Base-by-base conservation (phyloP, 2,797 vertebrate genomes). In the Argyrosomus regius region DNA sequence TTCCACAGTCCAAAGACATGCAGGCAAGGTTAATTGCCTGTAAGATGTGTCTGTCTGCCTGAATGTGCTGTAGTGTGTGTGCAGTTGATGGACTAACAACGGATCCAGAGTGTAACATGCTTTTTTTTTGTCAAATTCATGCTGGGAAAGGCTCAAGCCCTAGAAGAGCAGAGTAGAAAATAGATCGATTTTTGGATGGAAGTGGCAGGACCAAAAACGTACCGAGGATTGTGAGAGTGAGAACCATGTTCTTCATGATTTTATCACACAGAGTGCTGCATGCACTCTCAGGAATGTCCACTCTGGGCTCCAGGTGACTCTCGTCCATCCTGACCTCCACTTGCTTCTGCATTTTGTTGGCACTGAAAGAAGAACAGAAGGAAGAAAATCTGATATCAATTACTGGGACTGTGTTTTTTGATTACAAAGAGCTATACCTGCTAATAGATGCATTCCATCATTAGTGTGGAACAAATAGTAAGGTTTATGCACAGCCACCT, bases 271-370 rank as follows among this genome's bases (percentile, higher is more conserved):
- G 14, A 39, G 90, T 80, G 90, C 95, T 84, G 76, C 97, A 97
- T 16, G 91, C 39, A 5, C 88, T 86, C 41, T 94, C 89, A 0
- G 88, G 43, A 83, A 88, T 45, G 54, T 93, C 85, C 81, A 94
- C 91, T 63, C 90, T 62, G 0, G 96, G 93, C 76, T 93, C 95
- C 88, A 98, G 86, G 58, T 97, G 96, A 89, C 90, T 97, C 87
- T 98, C 97, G 0, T 96, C 95, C 96, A 99, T 98, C 84, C 96
- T 96, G 77, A 99, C 97, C 91, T 99, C 97, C 75, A 98, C 97
- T 94, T 98, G 97, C 91, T 97, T 99, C 91, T 98, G 97, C 97
- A 99, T 99, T 80, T 77, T 90, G 83, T 86, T 97, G 95, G 96
- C 95, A 95, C 97, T 97, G 64, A 90, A 90, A 89, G 13, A 52